Conservation (phyloP, 2,113 vertebrate species). For the Rhagologus leucostigma region DNA sequence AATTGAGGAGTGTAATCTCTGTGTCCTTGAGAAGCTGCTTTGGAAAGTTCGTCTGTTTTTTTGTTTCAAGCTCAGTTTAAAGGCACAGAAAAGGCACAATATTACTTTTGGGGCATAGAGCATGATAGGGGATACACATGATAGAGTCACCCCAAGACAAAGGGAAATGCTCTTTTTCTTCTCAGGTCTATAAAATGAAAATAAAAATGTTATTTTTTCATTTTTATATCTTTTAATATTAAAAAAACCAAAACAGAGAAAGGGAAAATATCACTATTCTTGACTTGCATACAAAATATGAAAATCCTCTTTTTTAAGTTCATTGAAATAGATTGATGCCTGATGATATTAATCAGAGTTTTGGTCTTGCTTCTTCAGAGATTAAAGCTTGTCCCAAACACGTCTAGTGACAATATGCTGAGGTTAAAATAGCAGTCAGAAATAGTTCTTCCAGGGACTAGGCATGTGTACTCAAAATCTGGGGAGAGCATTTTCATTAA, state of each 20-base stretch:
- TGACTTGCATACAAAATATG: not conserved
- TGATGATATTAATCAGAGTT: not conserved
- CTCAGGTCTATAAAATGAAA: not conserved
- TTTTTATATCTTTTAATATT: not conserved
- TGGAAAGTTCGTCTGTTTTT: no score
- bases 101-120: no score
- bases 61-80: no score
- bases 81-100: no score
- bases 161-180: not conserved
- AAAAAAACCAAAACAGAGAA: not conserved
- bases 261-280: not conserved
- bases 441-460: not conserved
- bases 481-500: not conserved
- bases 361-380: not conserved
- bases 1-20: no score
- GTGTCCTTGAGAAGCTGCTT: no score
- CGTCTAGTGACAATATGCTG: not conserved
- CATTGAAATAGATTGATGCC: not conserved
- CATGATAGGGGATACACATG: no score
- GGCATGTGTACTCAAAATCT: not conserved
- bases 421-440: not conserved
- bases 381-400: not conserved
- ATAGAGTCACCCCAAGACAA: no score
- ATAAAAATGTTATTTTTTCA: not conserved
- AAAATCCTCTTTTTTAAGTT: not conserved